Evolutionary conservation across 2,888 invertebrate species (phyloP), one percentile per base, ranked within the genome.

Genomic region (Opisthograptis luteolata): DNA sequence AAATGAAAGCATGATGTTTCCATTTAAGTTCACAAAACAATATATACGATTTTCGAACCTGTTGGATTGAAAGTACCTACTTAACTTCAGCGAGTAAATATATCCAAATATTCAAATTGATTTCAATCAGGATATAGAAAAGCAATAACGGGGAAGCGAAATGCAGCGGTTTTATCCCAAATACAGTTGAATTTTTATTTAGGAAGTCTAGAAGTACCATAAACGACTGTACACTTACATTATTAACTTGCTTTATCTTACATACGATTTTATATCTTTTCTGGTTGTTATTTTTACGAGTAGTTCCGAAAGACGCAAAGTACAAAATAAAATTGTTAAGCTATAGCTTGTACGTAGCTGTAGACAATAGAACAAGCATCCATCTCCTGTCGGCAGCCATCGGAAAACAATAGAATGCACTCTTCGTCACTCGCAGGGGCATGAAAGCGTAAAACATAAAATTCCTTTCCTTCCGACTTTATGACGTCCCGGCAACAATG

Each of bases 341-440:
- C 15, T 17, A 13, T 22, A 35, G n/a, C 22, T 20, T 17, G 10
- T 20, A 32, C 24, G 9, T 52, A 51, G 20, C 7, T 41, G 63
- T 61, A 68, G 68, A 71, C 70, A 71, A 74, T 73, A 62, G 61
- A 64, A 56, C 58, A 68, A 58, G 63, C 73, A 79, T 81, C 73
- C 73, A 76, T 82, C 78, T 76, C 75, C 73, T 72, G 74, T 72
- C 73, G 64, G 50, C 62, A 65, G 60, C 66, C 73, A 78, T 81
- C 73, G 76, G 78, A 74, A 81, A 83, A 83, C 84, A 84, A 85
- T 80, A 80, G 76, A 79, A 74, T 72, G 76, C 79, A 81, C 70
- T 74, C 70, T 67, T 62, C 65, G 61, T 67, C 68, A 66, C 69
- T 67, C 66, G 65, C 59, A 68, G 70, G 66, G 62, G 62, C 59